These are phyloP conservation scores for Helostoma temminkii DNA, from an alignment of 2,797 vertebrate genomes.

Conservation along the genomic window DNA sequence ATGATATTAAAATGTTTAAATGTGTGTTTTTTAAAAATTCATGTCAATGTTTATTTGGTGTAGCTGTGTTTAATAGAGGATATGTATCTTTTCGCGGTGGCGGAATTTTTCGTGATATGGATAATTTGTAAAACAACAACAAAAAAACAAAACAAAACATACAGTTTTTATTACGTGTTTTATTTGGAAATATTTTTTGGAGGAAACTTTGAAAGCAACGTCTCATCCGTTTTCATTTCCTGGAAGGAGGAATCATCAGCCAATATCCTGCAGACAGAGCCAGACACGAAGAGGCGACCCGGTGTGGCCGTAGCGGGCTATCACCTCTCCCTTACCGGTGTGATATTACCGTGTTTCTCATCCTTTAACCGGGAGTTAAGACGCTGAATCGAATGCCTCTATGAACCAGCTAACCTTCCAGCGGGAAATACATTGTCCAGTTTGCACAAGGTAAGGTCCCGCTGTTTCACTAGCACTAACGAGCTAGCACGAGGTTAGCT, in stretches of 20 bases:
- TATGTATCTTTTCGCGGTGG: no score
- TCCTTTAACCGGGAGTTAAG: conserved; percentile 41
- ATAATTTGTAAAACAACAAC: background rate
- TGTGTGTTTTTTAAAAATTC: no score
- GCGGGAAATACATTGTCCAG: conserved; percentile 62
- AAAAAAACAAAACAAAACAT: no score
- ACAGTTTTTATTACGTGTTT: background rate
- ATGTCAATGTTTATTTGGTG: no score
- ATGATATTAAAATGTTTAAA: no score
- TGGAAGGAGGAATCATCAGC: conserved; percentile 46
- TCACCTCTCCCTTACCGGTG: conserved; percentile 5
- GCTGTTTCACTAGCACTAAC: background rate
- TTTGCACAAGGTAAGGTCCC: conserved; percentile 79
- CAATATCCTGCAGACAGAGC: conserved; percentile 22
- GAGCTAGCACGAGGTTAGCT: conserved; percentile 56
- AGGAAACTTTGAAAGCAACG: conserved; percentile 58
- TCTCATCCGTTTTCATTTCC: conserved; percentile 35
- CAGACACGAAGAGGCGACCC: conserved; percentile 25
- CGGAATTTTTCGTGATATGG: no score
- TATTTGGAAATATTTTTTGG: background rate
- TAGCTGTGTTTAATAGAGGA: no score
- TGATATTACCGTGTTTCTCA: conserved; percentile 8
- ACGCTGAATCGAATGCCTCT: conserved; percentile 71
- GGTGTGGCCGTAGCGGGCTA: conserved; percentile 27
- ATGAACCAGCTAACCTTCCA: conserved; percentile 76